Evolutionary conservation across 2,888 invertebrate genomes (phyloP), one percentile per base, ranked within the genome.

Genomic region (Cyclophora punctaria): DNA sequence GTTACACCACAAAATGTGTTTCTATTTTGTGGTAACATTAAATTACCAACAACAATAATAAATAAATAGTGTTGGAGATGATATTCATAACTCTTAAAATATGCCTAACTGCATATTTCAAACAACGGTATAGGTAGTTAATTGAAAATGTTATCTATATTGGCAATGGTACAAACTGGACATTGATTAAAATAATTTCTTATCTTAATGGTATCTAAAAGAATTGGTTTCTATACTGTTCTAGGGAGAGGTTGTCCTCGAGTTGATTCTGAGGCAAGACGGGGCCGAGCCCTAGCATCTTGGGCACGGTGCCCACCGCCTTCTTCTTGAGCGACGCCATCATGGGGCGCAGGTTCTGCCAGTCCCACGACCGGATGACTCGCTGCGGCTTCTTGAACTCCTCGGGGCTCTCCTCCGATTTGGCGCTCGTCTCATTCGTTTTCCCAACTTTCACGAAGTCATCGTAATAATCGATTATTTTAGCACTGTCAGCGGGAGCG

Each of bases 381-480:
- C 82, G 47, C 3, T 60, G 54, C 7, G 53, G 43, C 20, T 48
- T 45, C 55, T 66, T 69, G 2, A 46, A 52, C 33, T 49, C 55
- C 56, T 79, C 79, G 49, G 62, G 72, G 46, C 65, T 73, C 1
- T 78, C 75, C 4, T 73, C 71, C 43, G 62, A 67, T 0, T 74
- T 75, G 2, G 78, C 75, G 49, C 47, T 64, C 67, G 46, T 63
- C 64, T 34, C 62, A 44, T 7, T 46, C 44, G 50, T 60, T 69
- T 3, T 64, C 20, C 67, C 70, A 33, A 63, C 62, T 2, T 55
- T 45, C 4, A 4, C 5, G 37, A 5, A 37, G 34, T 75, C 70
- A 41, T 78, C 80, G 34, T 80, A 77, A 54, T 79, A 75, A 49
- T 78, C 77, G 7, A 75, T 71, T 41, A 57, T 55, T 46, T 66